Conservation (phyloP, 2,888 invertebrate genomes). For the Troglohyphantes excavatus region DNA sequence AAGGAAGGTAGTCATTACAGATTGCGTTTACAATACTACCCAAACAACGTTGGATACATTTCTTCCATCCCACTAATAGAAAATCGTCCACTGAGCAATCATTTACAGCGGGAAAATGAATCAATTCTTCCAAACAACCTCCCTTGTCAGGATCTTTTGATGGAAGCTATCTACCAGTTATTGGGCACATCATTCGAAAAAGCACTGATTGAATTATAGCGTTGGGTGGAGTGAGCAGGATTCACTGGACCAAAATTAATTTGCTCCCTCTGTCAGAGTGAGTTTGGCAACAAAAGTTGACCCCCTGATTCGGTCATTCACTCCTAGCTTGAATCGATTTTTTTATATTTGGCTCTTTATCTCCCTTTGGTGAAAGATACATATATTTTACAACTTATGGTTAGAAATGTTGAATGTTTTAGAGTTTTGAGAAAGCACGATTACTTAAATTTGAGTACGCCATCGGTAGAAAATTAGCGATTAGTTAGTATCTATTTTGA, state of each 20-base stretch:
- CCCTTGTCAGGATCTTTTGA: slow-evolving; percentile 32
- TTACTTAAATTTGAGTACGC: no score
- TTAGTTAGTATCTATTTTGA: no score
- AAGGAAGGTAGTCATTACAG: no score
- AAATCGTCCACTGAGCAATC: neutral
- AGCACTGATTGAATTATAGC: slow-evolving; percentile 46
- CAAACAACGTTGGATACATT: neutral
- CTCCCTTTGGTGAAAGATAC: no score
- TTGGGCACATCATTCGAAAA: neutral
- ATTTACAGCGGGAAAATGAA: neutral
- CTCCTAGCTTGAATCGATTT: neutral
- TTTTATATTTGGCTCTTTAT: no score
- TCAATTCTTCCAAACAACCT: neutral
- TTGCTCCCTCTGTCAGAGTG: neutral
- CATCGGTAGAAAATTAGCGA: no score
- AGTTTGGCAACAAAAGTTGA: neutral
- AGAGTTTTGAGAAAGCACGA: no score
- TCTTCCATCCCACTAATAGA: neutral
- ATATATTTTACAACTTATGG: no score
- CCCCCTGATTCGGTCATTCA: slow-evolving; percentile 4
- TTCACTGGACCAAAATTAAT: slow-evolving; percentile 31
- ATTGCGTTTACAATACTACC: neutral
- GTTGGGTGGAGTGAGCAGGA: neutral
- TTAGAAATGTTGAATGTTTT: no score
- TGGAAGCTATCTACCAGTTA: slow-evolving; percentile 41